Evolutionary conservation across 2,113 vertebrate genomes (phyloP), one percentile per base, ranked within the genome.

Genomic region (Edolisoma coerulescens): DNA sequence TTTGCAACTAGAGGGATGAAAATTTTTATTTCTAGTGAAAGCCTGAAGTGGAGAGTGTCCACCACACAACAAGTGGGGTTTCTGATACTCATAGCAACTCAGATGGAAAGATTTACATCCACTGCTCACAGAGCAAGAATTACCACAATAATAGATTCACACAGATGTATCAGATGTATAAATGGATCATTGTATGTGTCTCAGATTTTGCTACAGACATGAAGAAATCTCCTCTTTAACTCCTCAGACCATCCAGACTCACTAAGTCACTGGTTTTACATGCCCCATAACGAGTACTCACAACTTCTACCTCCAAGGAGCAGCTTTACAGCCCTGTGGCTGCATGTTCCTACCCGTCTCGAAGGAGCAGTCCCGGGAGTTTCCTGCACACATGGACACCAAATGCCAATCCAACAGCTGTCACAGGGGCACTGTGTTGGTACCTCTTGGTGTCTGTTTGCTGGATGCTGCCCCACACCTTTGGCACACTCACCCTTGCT

Each of bases 341-440:
- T 79, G 60, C 16, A 8, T 23, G 16, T 21, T 41, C 59, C 37
- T 16, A 6, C 47, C 37, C 7, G 5, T 26, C 42, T 16, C 10
- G 0, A 0, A 35, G 45, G 26, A 39, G 49, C 64, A 49, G 90
- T 33, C 39, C 61, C 1, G 2, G 27, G 17, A 35, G 24, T 22
- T 44, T 41, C 45, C 73, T 16, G 35, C 49, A 26, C 6, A 2
- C 9, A 2, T 6, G 4, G 39, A 41, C 56, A 22, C 35, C 1
- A 52, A 61, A 50, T 2, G 4, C 54, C 64, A 83, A 19, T 33
- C 60, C 65, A 5, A 3, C 7, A 9, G 27, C 19, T 10, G 5
- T 6, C 69, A 26, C 44, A 15, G 53, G 23, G 35, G 19, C 65
- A 50, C 65, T 24, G 24, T 23, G 19, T 10, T 1, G 7, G 45